These are phyloP conservation scores for Xiphophorus birchmanni DNA, from an alignment of 2,797 vertebrate species.

Conservation along the genomic window DNA sequence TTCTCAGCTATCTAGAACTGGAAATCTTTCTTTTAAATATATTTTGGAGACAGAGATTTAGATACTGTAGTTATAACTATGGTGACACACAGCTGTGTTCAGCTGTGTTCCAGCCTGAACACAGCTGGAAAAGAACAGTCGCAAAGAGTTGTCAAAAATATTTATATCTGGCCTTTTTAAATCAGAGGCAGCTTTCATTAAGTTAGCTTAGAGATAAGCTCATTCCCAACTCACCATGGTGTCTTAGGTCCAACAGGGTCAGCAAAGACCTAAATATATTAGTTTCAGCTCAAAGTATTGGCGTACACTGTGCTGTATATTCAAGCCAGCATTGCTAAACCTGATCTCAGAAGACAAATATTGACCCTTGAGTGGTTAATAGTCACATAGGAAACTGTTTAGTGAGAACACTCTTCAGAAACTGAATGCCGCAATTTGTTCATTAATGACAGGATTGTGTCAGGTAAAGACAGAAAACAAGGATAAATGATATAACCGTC, in stretches of 20 bases:
- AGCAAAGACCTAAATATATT: not conserved
- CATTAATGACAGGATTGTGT: not conserved
- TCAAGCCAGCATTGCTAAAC: not conserved
- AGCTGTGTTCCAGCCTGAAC: not conserved
- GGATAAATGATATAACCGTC: not conserved
- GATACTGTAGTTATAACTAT: not conserved
- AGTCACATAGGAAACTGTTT: not conserved
- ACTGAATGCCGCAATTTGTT: not conserved
- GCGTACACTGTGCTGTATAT: not conserved
- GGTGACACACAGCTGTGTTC: not conserved
- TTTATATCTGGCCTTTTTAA: not conserved
- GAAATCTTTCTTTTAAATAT: not conserved
- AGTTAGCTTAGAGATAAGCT: not conserved
- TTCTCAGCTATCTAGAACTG: not conserved
- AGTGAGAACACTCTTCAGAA: not conserved
- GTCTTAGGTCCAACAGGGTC: not conserved
- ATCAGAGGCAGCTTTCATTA: not conserved
- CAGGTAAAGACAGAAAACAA: not conserved
- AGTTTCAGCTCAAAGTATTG: not conserved
- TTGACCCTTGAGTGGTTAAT: not conserved
- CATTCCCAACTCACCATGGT: not conserved
- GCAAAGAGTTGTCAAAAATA: not conserved
- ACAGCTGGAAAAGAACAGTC: not conserved
- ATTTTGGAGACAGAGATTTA: not conserved
- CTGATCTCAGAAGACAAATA: not conserved